Evolutionary conservation across 1,140 invertebrate genomes (phyloP), one percentile per base, ranked within the genome.

Genomic region (Rhyzopertha dominica): DNA sequence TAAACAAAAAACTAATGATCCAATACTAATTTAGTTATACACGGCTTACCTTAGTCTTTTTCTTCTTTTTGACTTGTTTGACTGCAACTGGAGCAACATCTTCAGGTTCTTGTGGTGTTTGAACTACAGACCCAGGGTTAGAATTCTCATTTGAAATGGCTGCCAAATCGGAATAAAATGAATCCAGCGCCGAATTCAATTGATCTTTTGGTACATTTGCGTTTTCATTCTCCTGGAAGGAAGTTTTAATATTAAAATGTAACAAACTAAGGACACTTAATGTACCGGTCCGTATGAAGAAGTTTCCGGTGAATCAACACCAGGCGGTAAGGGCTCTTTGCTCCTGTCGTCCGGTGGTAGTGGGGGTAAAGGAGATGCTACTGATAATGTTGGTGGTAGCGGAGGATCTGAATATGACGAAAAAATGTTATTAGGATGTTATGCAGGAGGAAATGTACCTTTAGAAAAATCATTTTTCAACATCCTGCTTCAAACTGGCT

Each of bases 91-190:
- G 22, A 23, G n/a, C 31, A 26, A 23, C 31, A 36, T 35, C 17
- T 25, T 41, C 59, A 54, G 45, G 38, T 44, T 29, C 62, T 59
- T 2, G 42, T 40, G 17, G 56, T 41, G n/a, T 47, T 58, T n/a
- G n/a, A n/a, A n/a, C n/a, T n/a, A n/a, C n/a, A n/a, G n/a, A n/a
- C n/a, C n/a, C n/a, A n/a, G n/a, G n/a, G n/a, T n/a, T n/a, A n/a
- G 48, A 47, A 32, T 48, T 49, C 9, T 35, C 37, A 23, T 59
- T 68, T 37, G 77, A 75, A 12, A 78, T 67, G 9, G 72, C 68
- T 3, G 77, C 76, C 17, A 80, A 72, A 43, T 80, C 77, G 9
- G 66, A 78, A 53, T 80, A 80, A 62, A 80, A 80, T 3, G 74
- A 77, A 60, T 76, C 71, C 10, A 80, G 55, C 3, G 71, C 76